Evolutionary conservation across 2,888 invertebrate species (phyloP).

Genomic region (Glyphotaelius pellucidus): DNA sequence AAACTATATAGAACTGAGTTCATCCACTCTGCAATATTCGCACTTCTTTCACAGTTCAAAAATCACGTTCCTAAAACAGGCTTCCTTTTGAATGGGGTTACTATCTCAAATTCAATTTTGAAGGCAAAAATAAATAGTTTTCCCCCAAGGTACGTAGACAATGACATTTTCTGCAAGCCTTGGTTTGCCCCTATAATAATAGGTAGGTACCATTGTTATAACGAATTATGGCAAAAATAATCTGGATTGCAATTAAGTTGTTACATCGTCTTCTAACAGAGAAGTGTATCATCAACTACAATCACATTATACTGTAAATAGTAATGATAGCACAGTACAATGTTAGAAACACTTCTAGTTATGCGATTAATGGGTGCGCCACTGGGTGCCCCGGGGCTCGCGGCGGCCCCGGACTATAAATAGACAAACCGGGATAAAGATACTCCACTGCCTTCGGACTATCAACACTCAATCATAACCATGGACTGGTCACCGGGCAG

Average conservation of each 20-base stretch:
- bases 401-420: constrained; percentile 12
- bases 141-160: too few species aligned
- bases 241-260: background rate
- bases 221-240: too few species aligned
- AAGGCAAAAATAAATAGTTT: too few species aligned
- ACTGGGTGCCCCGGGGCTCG: background rate
- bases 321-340: background rate
- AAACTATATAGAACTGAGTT: too few species aligned
- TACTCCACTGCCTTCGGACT: background rate
- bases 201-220: too few species aligned
- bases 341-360: background rate
- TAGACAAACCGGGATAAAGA: constrained; percentile 24
- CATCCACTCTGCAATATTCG: too few species aligned
- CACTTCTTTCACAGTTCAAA: background rate
- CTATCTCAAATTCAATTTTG: too few species aligned
- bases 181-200: too few species aligned
- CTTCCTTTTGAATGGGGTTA: too few species aligned
- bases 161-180: too few species aligned
- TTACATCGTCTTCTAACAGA: background rate
- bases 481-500: background rate
- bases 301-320: background rate
- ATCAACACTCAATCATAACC: background rate
- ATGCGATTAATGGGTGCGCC: background rate
- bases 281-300: background rate
- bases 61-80: too few species aligned